Percentiles rank a stretch among this genome's conserved stretches.
Conservation (phyloP, 2,888 invertebrate species). For the Patella pellucida region DNA sequence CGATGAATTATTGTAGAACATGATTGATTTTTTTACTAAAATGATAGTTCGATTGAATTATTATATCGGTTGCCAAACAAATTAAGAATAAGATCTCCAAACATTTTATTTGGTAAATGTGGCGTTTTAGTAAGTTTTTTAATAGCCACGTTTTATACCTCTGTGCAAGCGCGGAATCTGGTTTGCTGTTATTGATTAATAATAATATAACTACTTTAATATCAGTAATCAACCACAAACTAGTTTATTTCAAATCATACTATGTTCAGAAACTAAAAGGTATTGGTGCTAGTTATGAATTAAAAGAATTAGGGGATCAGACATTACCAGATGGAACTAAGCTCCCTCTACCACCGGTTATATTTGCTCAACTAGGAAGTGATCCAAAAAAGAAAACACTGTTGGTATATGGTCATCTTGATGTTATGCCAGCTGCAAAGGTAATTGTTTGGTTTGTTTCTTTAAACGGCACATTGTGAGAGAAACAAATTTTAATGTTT, state of each 20-base stretch:
- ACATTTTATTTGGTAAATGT: no score
- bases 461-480: no score
- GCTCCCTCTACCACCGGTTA: slow-evolving; percentile 87
- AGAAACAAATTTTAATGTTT: no score
- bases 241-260: neutral
- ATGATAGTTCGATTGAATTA: no score
- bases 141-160: no score
- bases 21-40: no score
- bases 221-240: slow-evolving; percentile 16
- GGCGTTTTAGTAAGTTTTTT: no score
- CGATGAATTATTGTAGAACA: no score
- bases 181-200: no score
- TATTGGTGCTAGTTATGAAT: slow-evolving; percentile 79
- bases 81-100: no score
- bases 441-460: slow-evolving; percentile 44
- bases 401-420: slow-evolving; percentile 95
- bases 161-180: no score
- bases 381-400: slow-evolving; percentile 92
- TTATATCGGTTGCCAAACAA: no score
- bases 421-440: slow-evolving; percentile 94
- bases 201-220: neutral
- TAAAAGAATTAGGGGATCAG: slow-evolving; percentile 82
- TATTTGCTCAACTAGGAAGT: slow-evolving; percentile 84
- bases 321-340: slow-evolving; percentile 79
- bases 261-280: slow-evolving; percentile 59